Evolutionary conservation across 2,888 invertebrate genomes (phyloP).

Genomic region (Stenurella melanura): DNA sequence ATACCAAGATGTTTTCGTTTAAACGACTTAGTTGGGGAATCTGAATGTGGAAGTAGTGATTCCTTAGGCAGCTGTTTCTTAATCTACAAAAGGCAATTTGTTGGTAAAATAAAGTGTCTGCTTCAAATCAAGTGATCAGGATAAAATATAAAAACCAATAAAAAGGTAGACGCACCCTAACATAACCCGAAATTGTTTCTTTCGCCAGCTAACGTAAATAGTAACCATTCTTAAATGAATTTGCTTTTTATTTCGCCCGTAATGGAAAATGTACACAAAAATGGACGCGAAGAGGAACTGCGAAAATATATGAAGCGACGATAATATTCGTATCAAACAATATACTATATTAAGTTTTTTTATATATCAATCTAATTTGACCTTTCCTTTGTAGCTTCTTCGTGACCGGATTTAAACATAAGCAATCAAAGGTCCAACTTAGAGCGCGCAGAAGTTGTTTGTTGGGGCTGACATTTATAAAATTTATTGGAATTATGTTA

Average conservation of each 20-base stretch:
- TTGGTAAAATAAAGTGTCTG: background rate
- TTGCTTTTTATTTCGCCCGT: conserved; percentile 23
- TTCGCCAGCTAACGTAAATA: conserved; percentile 10
- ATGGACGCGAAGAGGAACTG: background rate
- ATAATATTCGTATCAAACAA: conserved; percentile 54
- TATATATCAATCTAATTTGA: conserved; percentile 57
- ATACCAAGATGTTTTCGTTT: too few species aligned
- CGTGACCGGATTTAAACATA: conserved; percentile 56
- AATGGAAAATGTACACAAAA: conserved; percentile 8
- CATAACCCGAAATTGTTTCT: conserved; percentile 17
- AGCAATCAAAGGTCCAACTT: conserved; percentile 50
- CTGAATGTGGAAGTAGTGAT: too few species aligned
- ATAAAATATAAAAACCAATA: conserved; percentile 23
- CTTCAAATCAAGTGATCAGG: background rate
- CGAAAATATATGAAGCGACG: conserved; percentile 43
- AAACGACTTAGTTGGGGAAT: too few species aligned
- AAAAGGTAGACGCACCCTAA: background rate
- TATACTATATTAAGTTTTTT: conserved; percentile 55
- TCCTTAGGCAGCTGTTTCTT: too few species aligned
- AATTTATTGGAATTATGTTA: conserved; percentile 36
- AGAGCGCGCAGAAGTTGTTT: conserved; percentile 47
- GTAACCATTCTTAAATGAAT: conserved; percentile 19
- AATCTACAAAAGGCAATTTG: too few species aligned
- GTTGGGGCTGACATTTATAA: conserved; percentile 32
- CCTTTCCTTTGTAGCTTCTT: conserved; percentile 51